Evolutionary conservation across 1,140 invertebrate genomes (phyloP).

Genomic region (Neomicropteryx cornuta): DNA sequence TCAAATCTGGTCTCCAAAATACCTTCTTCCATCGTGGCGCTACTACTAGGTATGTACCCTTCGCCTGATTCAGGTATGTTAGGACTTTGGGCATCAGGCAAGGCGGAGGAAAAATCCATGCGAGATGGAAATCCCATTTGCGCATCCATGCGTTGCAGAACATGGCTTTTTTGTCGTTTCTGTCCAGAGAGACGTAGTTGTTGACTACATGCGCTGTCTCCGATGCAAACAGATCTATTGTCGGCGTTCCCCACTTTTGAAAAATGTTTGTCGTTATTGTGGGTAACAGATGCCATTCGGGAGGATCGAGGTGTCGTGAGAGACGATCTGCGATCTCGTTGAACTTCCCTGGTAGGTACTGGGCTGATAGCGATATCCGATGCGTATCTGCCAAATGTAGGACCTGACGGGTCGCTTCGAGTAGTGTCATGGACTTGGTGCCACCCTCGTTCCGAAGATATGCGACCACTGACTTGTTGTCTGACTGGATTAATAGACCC

Average conservation of each 20-base stretch:
- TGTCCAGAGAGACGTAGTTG: constrained; percentile 14
- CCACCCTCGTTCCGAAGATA: constrained; percentile 16
- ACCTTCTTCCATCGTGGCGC: constrained; percentile 16
- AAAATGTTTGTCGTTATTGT: constrained; percentile 4
- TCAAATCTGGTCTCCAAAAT: constrained; percentile 17
- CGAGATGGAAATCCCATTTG: constrained; percentile 15
- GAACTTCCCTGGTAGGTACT: constrained; percentile 14
- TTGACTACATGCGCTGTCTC: constrained; percentile 11
- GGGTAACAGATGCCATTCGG: constrained; percentile 15
- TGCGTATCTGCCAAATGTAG: constrained; percentile 2
- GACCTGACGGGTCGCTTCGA: constrained; percentile 4
- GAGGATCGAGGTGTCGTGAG: constrained; percentile 7
- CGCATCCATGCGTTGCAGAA: constrained; percentile 18
- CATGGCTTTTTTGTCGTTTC: constrained; percentile 11
- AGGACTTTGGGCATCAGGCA: constrained; percentile 17
- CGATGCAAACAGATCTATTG: constrained; percentile 18
- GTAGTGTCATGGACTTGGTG: constrained; percentile 10
- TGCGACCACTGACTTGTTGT: constrained; percentile 17
- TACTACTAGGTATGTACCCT: constrained; percentile 10
- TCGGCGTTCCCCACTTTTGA: constrained; percentile 14
- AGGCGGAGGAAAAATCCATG: constrained; percentile 18
- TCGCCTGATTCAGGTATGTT: constrained; percentile 11
- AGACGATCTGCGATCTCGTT: constrained; percentile 15
- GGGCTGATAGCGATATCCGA: constrained; percentile 8
- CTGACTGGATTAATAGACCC: constrained; percentile 14